Conservation (phyloP, 2,888 invertebrate genomes). For the Conchocele bisecta region DNA sequence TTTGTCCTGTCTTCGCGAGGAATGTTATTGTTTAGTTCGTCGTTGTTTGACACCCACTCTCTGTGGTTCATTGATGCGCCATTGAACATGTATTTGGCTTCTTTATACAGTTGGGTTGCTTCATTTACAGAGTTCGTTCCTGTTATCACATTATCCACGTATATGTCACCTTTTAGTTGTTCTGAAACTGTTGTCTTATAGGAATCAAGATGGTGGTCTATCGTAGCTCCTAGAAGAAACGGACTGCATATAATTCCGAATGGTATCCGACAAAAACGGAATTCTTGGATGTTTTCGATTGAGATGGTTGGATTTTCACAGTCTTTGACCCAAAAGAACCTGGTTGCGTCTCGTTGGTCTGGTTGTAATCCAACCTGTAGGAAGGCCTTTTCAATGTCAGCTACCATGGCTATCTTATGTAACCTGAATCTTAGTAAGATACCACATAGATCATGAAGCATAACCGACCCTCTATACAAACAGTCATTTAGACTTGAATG, state of each 20-base stretch:
- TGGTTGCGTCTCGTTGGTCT: conserved; percentile 16
- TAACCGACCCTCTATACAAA: conserved; percentile 20
- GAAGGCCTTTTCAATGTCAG: conserved; percentile 24
- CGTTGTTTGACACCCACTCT: conserved; percentile 15
- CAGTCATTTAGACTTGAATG: conserved; percentile 37
- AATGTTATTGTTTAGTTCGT: neutral
- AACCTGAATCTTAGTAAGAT: conserved; percentile 23
- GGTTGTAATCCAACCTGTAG: conserved; percentile 12
- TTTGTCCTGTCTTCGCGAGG: neutral
- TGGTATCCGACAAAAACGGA: conserved; percentile 13
- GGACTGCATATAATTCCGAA: conserved; percentile 11
- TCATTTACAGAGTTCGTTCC: neutral
- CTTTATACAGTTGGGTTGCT: neutral
- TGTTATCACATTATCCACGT: conserved; percentile 6
- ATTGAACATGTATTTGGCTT: conserved; percentile 1
- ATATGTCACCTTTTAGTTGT: conserved; percentile 17
- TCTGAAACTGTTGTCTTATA: neutral
- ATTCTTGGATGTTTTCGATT: conserved; percentile 2
- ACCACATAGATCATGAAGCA: conserved; percentile 29
- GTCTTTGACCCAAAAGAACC: conserved; percentile 21
- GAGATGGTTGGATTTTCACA: neutral
- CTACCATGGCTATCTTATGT: conserved; percentile 2
- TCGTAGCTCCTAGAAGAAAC: conserved; percentile 9
- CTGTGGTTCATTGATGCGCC: conserved; percentile 11
- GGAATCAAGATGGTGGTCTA: conserved; percentile 2